Conservation (phyloP, 2,797 vertebrate species). For the Todus mexicanus region DNA sequence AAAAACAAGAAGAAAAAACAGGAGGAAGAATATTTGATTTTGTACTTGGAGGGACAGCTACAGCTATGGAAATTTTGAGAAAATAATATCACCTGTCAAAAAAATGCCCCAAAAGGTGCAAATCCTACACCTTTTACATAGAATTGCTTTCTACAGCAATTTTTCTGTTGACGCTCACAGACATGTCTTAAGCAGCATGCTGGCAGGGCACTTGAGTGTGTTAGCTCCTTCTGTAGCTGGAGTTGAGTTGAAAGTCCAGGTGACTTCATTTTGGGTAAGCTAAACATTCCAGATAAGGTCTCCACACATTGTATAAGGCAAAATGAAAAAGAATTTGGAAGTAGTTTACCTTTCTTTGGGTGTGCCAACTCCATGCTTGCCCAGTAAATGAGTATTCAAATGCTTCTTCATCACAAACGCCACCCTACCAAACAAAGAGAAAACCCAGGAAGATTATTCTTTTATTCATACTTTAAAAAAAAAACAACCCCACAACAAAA, state of each 20-base stretch:
- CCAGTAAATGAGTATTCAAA: slow-evolving; percentile 93
- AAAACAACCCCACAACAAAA: neutral
- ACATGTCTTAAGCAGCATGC: fast-evolving
- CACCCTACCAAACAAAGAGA: slow-evolving; percentile 80
- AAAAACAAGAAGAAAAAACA: neutral
- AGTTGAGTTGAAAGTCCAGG: neutral
- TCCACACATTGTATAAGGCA: neutral
- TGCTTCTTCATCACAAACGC: slow-evolving; percentile 99
- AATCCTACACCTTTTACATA: neutral
- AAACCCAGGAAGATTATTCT: neutral
- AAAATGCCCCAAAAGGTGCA: neutral
- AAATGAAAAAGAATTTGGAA: neutral
- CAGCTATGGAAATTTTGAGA: neutral
- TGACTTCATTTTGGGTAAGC: neutral
- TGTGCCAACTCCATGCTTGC: slow-evolving; percentile 94
- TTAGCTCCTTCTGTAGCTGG: neutral
- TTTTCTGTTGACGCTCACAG: neutral
- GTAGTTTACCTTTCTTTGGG: slow-evolving; percentile 92
- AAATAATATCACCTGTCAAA: neutral
- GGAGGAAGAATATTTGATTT: neutral
- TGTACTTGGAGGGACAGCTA: neutral
- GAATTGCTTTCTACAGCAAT: neutral
- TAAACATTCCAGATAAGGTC: neutral
- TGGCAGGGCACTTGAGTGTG: neutral
- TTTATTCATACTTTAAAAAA: neutral